Evolutionary conservation across 2,888 invertebrate species (phyloP).

Genomic region (Smittia sp.): DNA sequence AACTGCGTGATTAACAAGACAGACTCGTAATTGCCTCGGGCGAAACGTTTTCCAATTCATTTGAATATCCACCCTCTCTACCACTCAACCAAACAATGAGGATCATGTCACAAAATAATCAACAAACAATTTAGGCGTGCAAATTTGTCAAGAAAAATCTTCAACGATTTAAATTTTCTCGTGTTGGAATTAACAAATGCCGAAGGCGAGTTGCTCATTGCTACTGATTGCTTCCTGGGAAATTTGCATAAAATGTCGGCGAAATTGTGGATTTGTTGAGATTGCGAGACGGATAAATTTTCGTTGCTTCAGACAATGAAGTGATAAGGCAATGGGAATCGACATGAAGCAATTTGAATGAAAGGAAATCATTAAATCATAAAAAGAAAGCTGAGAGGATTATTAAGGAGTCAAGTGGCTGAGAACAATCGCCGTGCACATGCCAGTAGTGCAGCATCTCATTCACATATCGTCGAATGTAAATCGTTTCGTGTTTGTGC

Average conservation of each 20-base stretch:
- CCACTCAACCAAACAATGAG: background rate
- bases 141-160: slow-evolving; percentile 6
- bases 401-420: slow-evolving; percentile 36
- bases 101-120: slow-evolving; percentile 26
- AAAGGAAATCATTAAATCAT: slow-evolving; percentile 22
- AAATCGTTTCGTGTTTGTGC: background rate
- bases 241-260: slow-evolving; percentile 31
- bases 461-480: slow-evolving; percentile 7
- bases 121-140: slow-evolving; percentile 14
- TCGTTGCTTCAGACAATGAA: too few species aligned
- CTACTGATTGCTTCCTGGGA: slow-evolving; percentile 26
- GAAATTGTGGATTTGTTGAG: background rate
- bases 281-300: background rate
- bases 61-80: slow-evolving; percentile 1
- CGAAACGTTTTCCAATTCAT: background rate
- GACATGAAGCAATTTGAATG: too few species aligned
- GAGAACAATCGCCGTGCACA: slow-evolving; percentile 1
- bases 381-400: slow-evolving; percentile 25
- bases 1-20: background rate
- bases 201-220: background rate
- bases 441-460: slow-evolving; percentile 36
- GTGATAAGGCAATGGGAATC: too few species aligned
- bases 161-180: slow-evolving; percentile 1
- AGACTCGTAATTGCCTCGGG: background rate
- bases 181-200: slow-evolving; percentile 17